Percentiles rank a stretch among this genome's conserved stretches.
These are phyloP conservation scores for Phylloscopus collybita DNA, from an alignment of 2,797 vertebrate species.

Conservation along the genomic window DNA sequence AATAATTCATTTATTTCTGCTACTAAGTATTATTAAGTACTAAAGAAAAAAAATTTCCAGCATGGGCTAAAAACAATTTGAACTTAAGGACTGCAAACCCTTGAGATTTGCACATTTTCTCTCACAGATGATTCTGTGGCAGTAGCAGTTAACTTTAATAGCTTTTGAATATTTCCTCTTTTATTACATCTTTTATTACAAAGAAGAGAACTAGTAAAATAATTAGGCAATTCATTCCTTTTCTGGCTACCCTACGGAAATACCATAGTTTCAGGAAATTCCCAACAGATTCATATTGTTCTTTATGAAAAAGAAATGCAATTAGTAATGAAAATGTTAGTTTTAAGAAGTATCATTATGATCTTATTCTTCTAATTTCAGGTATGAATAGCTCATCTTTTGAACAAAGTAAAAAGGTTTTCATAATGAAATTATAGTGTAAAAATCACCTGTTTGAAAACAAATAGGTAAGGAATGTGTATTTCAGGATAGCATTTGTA, in stretches of 20 bases:
- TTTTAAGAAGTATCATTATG: slow-evolving; percentile 42
- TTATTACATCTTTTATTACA: slow-evolving; percentile 37
- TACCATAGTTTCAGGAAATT: slow-evolving; percentile 30
- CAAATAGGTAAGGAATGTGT: not conserved
- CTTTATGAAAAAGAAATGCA: slow-evolving; percentile 15
- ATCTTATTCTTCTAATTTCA: slow-evolving; percentile 16
- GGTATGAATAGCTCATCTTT: slow-evolving; percentile 26
- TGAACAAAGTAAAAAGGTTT: not conserved
- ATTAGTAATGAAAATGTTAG: slow-evolving; percentile 57
- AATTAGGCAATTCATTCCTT: slow-evolving; percentile 42
- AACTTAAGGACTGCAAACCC: not conserved
- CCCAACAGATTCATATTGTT: slow-evolving; percentile 40
- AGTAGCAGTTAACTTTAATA: slow-evolving; percentile 34
- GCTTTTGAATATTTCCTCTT: slow-evolving; percentile 24
- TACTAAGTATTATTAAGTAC: not conserved
- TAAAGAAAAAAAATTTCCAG: not conserved
- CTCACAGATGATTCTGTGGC: not conserved
- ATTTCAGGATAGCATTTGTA: not conserved
- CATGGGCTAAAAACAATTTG: not conserved
- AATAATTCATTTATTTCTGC: not conserved
- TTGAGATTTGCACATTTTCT: not conserved
- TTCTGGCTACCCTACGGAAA: slow-evolving; percentile 27
- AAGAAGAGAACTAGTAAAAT: slow-evolving; percentile 40
- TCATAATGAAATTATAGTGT: slow-evolving; percentile 28
- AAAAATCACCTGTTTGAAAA: slow-evolving; percentile 34